Evolutionary conservation across 2,888 invertebrate genomes (phyloP), one percentile per base, ranked within the genome.

Genomic region (Deladenus siricidicola): DNA sequence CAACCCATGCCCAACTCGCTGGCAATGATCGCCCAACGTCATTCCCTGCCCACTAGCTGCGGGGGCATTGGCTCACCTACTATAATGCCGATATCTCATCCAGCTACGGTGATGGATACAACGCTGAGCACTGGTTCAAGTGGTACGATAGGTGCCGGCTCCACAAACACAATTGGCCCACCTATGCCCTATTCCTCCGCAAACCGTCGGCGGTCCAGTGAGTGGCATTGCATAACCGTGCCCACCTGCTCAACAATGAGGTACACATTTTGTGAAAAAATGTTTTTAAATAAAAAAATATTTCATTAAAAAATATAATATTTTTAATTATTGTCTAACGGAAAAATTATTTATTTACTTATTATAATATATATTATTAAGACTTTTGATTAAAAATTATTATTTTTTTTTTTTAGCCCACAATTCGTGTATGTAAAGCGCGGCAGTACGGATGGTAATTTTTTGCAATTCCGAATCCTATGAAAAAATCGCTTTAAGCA

Each of bases 351-450:
- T 34, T 10, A 34, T 34, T 34, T 10, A 34, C 39, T 10, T 14
- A 34, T 34, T 10, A 10, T 34, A 34, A 10, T 34, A 34, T 10
- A 10, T 34, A 34, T 34, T 34, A 34, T 34, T 34, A 14, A 10
- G 14, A 34, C 14, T 34, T 10, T 34, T 34, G 14, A 10, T 34
- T 34, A 14, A 34, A 34, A n/a, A n/a, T n/a, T n/a, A n/a, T n/a
- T n/a, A n/a, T n/a, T n/a, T n/a, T n/a, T n/a, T n/a, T n/a, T 56
- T 68, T 71, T 57, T 65, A 71, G 73, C 52, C 68, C 69, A 51
- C 76, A 76, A 66, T 77, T 70, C 66, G 75, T 76, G 58, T 76
- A 76, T 66, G 71, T 76, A 61, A 76, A 77, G 60, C 68, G 76
- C 51, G 73, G 76, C 39, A 74, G 66, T 56, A 67, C 72, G 6